Evolutionary conservation across 2,797 vertebrate genomes (phyloP).

Genomic region (Crypturellus tataupa): DNA sequence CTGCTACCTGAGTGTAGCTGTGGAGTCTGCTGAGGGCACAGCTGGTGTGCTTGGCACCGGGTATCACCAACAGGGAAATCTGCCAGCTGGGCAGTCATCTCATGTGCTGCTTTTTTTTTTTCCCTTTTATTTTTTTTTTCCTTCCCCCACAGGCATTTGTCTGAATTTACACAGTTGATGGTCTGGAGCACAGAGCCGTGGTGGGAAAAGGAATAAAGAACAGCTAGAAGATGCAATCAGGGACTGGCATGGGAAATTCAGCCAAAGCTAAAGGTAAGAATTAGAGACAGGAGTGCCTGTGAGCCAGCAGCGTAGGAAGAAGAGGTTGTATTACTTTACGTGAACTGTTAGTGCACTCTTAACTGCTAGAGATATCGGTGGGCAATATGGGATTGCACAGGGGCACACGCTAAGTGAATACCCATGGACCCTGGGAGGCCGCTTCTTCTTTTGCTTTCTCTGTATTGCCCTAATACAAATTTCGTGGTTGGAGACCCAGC

Average conservation of each 20-base stretch:
- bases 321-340: rapidly evolving
- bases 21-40: neutral
- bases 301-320: neutral
- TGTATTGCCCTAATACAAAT: rapidly evolving
- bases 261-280: neutral
- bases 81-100: neutral
- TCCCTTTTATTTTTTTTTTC: neutral
- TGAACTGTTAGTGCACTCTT: rapidly evolving
- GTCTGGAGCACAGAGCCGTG: rapidly evolving
- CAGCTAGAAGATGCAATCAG: neutral
- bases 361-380: rapidly evolving
- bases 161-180: neutral
- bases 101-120: neutral
- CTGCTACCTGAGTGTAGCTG: neutral
- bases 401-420: rapidly evolving
- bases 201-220: neutral
- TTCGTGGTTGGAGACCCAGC: neutral
- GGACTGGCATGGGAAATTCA: neutral
- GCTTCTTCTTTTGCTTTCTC: neutral
- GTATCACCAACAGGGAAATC: neutral
- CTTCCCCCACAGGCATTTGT: neutral
- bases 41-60: neutral
- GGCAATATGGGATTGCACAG: neutral
- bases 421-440: rapidly evolving
- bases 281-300: neutral